phyloP scores from a whole-genome alignment of 2,113 vertebrate genomes.

The Channa argus region DNA sequence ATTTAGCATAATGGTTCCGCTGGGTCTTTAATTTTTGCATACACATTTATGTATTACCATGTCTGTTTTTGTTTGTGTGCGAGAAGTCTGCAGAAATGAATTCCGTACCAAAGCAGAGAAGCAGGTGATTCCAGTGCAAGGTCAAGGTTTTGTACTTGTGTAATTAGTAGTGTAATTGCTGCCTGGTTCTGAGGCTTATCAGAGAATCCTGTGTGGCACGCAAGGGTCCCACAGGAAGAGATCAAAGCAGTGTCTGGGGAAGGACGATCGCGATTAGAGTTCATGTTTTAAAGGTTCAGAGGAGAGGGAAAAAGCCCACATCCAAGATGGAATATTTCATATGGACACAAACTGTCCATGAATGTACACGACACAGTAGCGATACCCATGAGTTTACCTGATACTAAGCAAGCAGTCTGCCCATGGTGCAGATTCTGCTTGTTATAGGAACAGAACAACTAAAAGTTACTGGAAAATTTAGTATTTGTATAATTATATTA shows the following conservation, averaged over 20 bases:
- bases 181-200: slow-evolving; percentile 58
- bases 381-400: background rate
- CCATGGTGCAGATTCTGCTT: background rate
- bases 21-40: slow-evolving; percentile 7
- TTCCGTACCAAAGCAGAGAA: slow-evolving; percentile 14
- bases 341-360: slow-evolving; percentile 1
- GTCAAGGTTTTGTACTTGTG: slow-evolving; percentile 61
- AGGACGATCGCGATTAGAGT: slow-evolving; percentile 51
- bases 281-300: slow-evolving; percentile 55
- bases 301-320: slow-evolving; percentile 37
- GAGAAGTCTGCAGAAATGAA: slow-evolving; percentile 4
- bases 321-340: slow-evolving; percentile 18
- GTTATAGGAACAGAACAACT: background rate
- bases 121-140: slow-evolving; percentile 50
- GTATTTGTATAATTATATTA: too few species aligned
- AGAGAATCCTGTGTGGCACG: slow-evolving; percentile 56
- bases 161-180: slow-evolving; percentile 70
- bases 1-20: slow-evolving; percentile 3
- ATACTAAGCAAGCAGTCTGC: background rate
- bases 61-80: slow-evolving; percentile 43
- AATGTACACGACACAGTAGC: background rate
- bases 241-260: slow-evolving; percentile 69
- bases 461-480: too few species aligned
- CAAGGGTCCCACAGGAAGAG: slow-evolving; percentile 68
- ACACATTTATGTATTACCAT: slow-evolving; percentile 12